Evolutionary conservation across 92 coral and sea anemone species (phyloP).

Genomic region (Epizoanthus rinbou): DNA sequence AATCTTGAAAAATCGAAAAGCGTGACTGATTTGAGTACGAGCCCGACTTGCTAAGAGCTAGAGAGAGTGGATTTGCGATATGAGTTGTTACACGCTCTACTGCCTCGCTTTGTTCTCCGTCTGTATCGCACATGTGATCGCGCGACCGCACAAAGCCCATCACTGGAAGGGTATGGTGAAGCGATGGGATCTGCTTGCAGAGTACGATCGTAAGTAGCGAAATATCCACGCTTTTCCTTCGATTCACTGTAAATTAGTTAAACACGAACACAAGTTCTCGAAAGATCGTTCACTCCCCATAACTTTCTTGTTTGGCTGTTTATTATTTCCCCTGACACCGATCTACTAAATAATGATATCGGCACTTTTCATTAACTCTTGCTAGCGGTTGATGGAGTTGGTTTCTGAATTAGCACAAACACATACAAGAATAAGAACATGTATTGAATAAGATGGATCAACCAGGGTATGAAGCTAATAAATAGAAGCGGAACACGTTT

Average conservation of each 20-base stretch:
- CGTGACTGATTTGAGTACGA: slow-evolving; percentile 14
- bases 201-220: slow-evolving; percentile 75
- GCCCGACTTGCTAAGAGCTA: not conserved
- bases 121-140: slow-evolving; percentile 6
- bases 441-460: not conserved
- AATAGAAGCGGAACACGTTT: too few species aligned
- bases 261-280: too few species aligned
- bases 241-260: too few species aligned
- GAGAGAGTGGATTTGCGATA: not conserved
- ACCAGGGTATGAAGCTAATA: not conserved
- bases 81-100: slow-evolving; percentile 22
- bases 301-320: not conserved
- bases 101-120: slow-evolving; percentile 31
- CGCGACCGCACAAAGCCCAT: slow-evolving; percentile 41
- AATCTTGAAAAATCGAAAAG: slow-evolving; percentile 18
- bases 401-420: not conserved
- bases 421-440: not conserved
- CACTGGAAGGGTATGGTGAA: slow-evolving; percentile 55
- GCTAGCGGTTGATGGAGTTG: not conserved
- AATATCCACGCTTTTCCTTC: too few species aligned
- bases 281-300: not conserved
- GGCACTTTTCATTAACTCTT: not conserved
- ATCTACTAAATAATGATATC: slow-evolving; percentile 7
- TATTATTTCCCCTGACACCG: not conserved
- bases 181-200: slow-evolving; percentile 83